Base-by-base conservation (phyloP, 2,888 invertebrate genomes). In the Drosophila niveifrons region DNA sequence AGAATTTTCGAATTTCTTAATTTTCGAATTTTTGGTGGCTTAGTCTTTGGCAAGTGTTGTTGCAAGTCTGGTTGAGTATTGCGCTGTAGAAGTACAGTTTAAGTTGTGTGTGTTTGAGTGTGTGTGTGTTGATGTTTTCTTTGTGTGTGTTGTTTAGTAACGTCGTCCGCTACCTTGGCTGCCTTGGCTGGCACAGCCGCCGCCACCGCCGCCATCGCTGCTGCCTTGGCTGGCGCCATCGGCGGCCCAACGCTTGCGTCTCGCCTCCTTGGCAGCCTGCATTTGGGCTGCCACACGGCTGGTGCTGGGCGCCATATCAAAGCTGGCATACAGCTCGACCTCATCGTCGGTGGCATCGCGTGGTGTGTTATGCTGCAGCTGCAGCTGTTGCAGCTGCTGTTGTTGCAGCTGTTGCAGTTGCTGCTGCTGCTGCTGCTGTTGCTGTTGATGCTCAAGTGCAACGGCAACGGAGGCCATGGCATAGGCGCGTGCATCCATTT, bases 211-310 rank as follows among this genome's bases (percentile, higher is more conserved):
- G 61, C 90, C 86, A 59, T 80, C 87, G 72, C 86, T 87, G 74
- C 87, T 85, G 55, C 88, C 91, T n/a, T 36, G 36, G 62, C 91
- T 90, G 46, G 91, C 90, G 10, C 90, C 90, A 73, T 91, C 90
- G 59, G 86, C 91, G 10, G 85, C 85, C 90, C 90, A 91, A 28
- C 91, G 85, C 48, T 90, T 88, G 29, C 85, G 85, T 11, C 91
- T 80, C 43, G 88, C 90, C 80, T 90, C 88, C 74, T 91, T 90
- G 72, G 90, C 90, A 28, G 90, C 90, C 68, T 90, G 91, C 90
- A 91, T 90, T 75, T 91, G 91, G 55, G 89, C 90, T 18, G 87
- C 87, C 65, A 79, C 90, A 0, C 90, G 91, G 62, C 91, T 91
- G 13, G 90, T 90, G 72, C 88, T 88, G 34, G 90, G 89, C 9